phyloP scores from a whole-genome alignment of 2,888 invertebrate species.

The Oscheius sp. region DNA sequence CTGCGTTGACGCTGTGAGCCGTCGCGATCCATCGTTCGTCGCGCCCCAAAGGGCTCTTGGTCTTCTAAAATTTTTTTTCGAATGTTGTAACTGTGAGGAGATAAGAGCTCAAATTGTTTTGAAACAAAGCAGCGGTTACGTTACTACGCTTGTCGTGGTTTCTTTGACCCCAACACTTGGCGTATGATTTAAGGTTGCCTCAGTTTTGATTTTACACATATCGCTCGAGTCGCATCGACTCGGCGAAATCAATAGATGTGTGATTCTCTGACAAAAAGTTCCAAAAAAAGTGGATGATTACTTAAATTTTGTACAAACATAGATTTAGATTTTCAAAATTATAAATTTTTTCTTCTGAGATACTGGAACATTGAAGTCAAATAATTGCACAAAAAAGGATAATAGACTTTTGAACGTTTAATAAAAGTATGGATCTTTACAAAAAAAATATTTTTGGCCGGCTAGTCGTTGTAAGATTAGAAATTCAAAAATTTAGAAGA shows the following conservation, averaged over 20 bases:
- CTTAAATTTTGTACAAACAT: neutral
- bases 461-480: no score
- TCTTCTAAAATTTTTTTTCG: neutral
- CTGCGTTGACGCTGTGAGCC: conserved; percentile 25
- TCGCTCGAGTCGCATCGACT: neutral
- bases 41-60: conserved; percentile 11
- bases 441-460: no score
- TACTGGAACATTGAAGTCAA: no score
- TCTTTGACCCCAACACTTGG: no score
- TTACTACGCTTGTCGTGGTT: no score
- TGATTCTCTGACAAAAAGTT: conserved; percentile 4
- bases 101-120: no score
- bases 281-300: no score
- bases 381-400: no score
- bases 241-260: conserved; percentile 15
- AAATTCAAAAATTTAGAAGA: neutral
- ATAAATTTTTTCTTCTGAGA: neutral
- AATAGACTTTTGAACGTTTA: no score
- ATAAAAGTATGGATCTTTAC: no score
- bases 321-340: neutral
- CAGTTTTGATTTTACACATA: conserved; percentile 4
- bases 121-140: no score
- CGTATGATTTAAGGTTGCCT: neutral
- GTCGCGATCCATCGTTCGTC: conserved; percentile 31
- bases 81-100: no score